These are phyloP conservation scores for Chaenogobius annularis DNA, from an alignment of 2,113 vertebrate genomes.

Conservation along the genomic window DNA sequence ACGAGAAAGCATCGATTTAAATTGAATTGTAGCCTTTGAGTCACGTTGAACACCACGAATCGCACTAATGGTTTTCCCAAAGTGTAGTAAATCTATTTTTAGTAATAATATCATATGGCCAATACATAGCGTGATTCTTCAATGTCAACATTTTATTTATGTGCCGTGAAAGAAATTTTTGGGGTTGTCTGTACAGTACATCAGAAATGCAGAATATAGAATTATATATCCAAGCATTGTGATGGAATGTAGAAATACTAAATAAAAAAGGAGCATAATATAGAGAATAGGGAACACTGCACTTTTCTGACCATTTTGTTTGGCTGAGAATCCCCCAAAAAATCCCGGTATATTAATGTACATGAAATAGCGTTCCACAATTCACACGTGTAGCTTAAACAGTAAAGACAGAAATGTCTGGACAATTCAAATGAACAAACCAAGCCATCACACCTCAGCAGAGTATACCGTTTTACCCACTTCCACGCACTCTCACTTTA, in stretches of 20 bases:
- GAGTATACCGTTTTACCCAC: constrained; percentile 61
- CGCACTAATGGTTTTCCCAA: not conserved
- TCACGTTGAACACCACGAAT: not conserved
- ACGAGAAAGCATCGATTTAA: not conserved
- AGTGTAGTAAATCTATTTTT: not conserved
- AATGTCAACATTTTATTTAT: not conserved
- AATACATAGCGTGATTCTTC: not conserved
- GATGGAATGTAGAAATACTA: constrained; percentile 52
- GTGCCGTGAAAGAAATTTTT: not conserved
- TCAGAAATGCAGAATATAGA: constrained; percentile 11
- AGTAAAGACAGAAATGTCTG: constrained; percentile 63
- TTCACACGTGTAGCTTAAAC: constrained; percentile 23
- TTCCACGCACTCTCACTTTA: constrained; percentile 40
- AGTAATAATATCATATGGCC: no score
- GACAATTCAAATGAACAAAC: constrained; percentile 75
- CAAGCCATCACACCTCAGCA: constrained; percentile 70
- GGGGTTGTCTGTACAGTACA: constrained; percentile 23
- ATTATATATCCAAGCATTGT: constrained; percentile 21
- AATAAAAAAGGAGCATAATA: constrained; percentile 4
- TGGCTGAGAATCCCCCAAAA: constrained; percentile 22
- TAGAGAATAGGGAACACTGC: constrained; percentile 1
- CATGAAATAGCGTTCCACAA: constrained; percentile 19
- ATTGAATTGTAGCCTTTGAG: not conserved
- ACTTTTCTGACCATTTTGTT: constrained; percentile 21
- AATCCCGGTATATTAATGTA: constrained; percentile 20